A percentile compares a stretch with the other conserved stretches of the same genome.
Conservation (phyloP, 1,140 invertebrate species). For the Tigriopus japonicus region DNA sequence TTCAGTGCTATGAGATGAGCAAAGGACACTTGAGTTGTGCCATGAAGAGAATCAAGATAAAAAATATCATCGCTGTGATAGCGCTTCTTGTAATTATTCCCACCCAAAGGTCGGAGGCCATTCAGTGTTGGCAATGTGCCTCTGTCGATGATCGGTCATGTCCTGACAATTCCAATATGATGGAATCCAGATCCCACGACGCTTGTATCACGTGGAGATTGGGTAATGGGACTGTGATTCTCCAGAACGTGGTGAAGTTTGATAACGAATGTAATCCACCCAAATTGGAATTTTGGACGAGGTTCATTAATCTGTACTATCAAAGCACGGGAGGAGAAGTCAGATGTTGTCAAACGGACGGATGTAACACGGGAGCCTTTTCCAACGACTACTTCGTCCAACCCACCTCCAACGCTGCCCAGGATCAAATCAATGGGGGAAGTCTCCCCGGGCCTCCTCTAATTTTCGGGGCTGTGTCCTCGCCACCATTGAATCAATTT, state of each 20-base stretch:
- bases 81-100: not conserved
- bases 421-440: no score
- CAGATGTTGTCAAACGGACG: not conserved
- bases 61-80: no score
- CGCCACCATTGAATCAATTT: no score
- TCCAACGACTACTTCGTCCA: no score
- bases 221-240: constrained; percentile 11
- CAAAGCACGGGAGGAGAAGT: not conserved
- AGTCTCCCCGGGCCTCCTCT: no score
- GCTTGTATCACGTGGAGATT: constrained; percentile 11
- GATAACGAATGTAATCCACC: constrained; percentile 5
- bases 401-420: no score
- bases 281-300: constrained; percentile 13
- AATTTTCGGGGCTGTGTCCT: no score
- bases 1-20: no score
- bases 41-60: no score
- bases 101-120: not conserved
- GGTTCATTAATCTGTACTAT: constrained; percentile 14
- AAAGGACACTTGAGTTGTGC: no score
- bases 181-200: not conserved
- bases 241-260: constrained; percentile 8
- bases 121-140: constrained; percentile 13
- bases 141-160: constrained; percentile 1
- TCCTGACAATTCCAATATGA: constrained; percentile 4
- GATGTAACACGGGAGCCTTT: constrained; percentile 2